Base-by-base conservation (phyloP, 2,113 vertebrate genomes). In the Nasalis larvatus region DNA sequence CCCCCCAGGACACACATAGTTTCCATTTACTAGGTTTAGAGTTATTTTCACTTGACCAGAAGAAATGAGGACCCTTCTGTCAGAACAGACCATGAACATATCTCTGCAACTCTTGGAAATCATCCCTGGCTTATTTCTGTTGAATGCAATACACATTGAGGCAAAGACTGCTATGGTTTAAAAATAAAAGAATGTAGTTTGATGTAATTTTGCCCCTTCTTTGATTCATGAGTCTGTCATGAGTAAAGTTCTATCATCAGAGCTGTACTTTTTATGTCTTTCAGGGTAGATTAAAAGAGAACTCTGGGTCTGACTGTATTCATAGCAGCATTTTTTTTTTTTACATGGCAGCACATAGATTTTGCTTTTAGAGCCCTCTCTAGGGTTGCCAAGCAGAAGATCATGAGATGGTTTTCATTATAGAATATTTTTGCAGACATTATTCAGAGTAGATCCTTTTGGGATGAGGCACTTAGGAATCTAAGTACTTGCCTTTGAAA, bases 361-460 rank as follows among this genome's bases (percentile, higher is more conserved):
- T 93, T 63, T 92, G 63, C 89, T 94, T 92, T 85, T 71, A 83
- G 89, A 16, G 66, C 25, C 56, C 45, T 92, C 23, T 90, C 82
- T 82, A 12, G 30, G 54, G 52, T 56, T 95, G 89, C 94, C 92
- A 90, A 88, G 56, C 17, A 40, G 89, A 84, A 86, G 78, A 69
- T 37, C 56, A n/a, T 1, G 52, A 84, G 71, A 84, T 89, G 95
- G 86, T 95, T 98, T 97, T 97, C 95, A 97, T 96, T 92, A 97
- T 2, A 83, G 40, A 66, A 47, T 40, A 49, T 77, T 78, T 88
- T 89, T 88, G 56, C 77, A 82, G 88, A 96, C 4, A 2, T 78
- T 78, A 82, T 47, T 92, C 42, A 63, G 71, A 54, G 93, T 35
- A 68, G 80, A 80, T 81, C 86, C 42, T 87, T 91, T 45, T 25